These are phyloP conservation scores for Alentia gelatinosa DNA, from an alignment of 2,888 invertebrate species.

Conservation along the genomic window DNA sequence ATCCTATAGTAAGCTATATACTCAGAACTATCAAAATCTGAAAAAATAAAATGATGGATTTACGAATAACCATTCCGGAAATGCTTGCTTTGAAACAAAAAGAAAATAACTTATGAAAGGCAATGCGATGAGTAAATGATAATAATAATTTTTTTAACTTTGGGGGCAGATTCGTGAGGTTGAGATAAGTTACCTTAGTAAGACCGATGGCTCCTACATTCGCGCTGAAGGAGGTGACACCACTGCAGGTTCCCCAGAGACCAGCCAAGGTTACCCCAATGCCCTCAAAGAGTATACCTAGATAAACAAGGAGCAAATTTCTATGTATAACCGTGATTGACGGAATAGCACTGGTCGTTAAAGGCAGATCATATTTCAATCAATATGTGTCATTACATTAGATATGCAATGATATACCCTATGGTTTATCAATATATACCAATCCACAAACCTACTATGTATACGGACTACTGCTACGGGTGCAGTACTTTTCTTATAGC, in stretches of 20 bases:
- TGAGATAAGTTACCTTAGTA: constrained; percentile 85
- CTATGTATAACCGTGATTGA: too few species aligned
- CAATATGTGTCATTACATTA: not conserved
- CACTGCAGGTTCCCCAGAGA: constrained; percentile 92
- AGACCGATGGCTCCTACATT: constrained; percentile 95
- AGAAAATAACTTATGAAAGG: not conserved
- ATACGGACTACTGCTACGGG: not conserved
- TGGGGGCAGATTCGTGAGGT: not conserved
- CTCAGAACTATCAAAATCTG: not conserved
- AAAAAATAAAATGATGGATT: too few species aligned
- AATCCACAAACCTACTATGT: not conserved
- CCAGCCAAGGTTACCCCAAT: constrained; percentile 84
- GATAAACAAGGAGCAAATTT: not conserved
- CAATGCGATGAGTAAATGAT: not conserved
- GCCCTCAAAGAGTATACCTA: not conserved
- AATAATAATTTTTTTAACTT: not conserved
- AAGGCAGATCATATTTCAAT: not conserved
- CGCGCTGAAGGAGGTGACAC: constrained; percentile 93
- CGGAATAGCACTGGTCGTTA: too few species aligned
- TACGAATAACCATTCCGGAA: not conserved
- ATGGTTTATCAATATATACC: not conserved
- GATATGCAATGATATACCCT: not conserved
- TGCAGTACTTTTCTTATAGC: not conserved
- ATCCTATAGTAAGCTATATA: too few species aligned
- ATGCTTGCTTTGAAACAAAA: not conserved